Evolutionary conservation across 1,140 invertebrate species (phyloP).

Genomic region (Diabrotica undecimpunctata): DNA sequence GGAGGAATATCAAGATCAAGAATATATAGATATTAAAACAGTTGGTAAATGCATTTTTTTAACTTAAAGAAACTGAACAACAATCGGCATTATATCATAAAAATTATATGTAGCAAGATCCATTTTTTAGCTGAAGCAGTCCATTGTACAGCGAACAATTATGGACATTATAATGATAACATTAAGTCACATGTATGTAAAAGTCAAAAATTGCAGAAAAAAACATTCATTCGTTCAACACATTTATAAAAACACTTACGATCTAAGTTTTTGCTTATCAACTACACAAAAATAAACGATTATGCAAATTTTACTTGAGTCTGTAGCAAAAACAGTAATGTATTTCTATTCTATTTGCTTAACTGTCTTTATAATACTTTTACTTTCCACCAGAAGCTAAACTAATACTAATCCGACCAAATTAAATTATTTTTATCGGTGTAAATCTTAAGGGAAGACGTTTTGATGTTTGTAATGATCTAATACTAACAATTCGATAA

Average conservation of each 20-base stretch:
- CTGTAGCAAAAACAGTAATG: constrained; percentile 11
- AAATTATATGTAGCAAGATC: background rate
- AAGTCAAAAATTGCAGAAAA: constrained; percentile 16
- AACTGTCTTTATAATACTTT: background rate
- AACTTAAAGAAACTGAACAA: too few relatives aligned
- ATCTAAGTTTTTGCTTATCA: constrained; percentile 16
- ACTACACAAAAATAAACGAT: constrained; percentile 5
- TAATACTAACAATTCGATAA: too few relatives aligned
- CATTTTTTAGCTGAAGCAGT: background rate
- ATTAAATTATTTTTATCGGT: too few relatives aligned
- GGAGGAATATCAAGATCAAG: too few relatives aligned
- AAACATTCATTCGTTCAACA: constrained; percentile 26
- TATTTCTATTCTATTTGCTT: constrained; percentile 15
- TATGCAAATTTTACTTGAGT: constrained; percentile 1
- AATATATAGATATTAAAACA: too few relatives aligned
- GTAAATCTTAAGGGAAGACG: too few relatives aligned
- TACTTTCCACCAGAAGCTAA: too few relatives aligned
- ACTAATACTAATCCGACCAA: too few relatives aligned
- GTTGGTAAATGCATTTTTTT: too few relatives aligned
- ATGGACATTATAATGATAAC: background rate
- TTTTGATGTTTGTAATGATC: too few relatives aligned
- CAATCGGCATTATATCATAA: too few relatives aligned
- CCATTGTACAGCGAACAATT: background rate
- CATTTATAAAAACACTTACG: constrained; percentile 30
- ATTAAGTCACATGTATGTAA: constrained; percentile 11